A percentile compares a stretch with the other conserved stretches of the same genome.
phyloP scores from a whole-genome alignment of 2,797 vertebrate species.

The Gambelia wislizenii region DNA sequence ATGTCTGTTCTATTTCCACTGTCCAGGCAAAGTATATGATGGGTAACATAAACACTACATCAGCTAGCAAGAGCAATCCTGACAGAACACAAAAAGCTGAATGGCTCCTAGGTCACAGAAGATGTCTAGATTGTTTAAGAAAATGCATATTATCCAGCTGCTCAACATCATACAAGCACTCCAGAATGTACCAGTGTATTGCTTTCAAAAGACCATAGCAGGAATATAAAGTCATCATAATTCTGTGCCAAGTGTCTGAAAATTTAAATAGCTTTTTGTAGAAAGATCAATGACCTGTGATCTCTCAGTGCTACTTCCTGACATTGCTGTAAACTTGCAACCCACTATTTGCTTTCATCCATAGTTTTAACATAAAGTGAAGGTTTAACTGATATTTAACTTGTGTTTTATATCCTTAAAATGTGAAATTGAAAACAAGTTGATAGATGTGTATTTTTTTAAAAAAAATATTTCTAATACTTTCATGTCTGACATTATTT shows the following conservation, averaged over 20 bases:
- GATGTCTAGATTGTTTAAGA: conserved; percentile 71
- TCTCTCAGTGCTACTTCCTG: conserved; percentile 58
- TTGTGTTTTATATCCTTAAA: conserved; percentile 53
- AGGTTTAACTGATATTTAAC: conserved; percentile 59
- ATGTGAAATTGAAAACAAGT: conserved; percentile 58
- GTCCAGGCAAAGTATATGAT: conserved; percentile 52
- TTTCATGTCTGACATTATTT: neutral
- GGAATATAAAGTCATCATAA: conserved; percentile 51
- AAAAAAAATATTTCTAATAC: neutral
- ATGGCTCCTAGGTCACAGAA: conserved; percentile 51
- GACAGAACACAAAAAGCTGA: conserved; percentile 60
- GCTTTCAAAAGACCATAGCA: conserved; percentile 49
- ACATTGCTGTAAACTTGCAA: conserved; percentile 59
- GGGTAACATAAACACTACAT: conserved; percentile 59
- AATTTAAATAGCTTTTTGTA: conserved; percentile 39
- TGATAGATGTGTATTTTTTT: conserved; percentile 33
- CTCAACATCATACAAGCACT: conserved; percentile 70
- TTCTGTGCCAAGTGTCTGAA: conserved; percentile 63
- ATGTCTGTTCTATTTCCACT: conserved; percentile 14
- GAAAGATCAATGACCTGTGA: conserved; percentile 51
- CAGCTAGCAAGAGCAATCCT: conserved; percentile 63
- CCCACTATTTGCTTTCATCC: conserved; percentile 4
- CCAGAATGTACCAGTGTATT: conserved; percentile 63
- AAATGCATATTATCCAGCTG: conserved; percentile 74
- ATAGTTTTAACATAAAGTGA: neutral